A percentile compares a stretch with the other conserved stretches of the same genome.
Conservation (phyloP, 92 coral and sea anemone species). For the Palythoa caribaeorum region DNA sequence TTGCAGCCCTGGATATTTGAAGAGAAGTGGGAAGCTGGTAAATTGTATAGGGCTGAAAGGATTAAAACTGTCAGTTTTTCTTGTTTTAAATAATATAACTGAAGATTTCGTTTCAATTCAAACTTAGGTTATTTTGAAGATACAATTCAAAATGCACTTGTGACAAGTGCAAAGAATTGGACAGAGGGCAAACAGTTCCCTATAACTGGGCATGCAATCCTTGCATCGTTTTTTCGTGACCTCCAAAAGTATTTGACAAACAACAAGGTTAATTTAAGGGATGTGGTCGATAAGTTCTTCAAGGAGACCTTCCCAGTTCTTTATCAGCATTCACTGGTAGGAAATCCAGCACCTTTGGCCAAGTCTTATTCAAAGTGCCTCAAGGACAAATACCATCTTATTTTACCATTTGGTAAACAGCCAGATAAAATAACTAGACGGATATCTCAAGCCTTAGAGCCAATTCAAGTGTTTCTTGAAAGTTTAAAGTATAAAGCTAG, state of each 20-base stretch:
- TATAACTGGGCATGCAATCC: constrained; percentile 56
- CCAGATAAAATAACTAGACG: constrained; percentile 69
- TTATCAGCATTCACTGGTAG: constrained; percentile 58
- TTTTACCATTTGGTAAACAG: constrained; percentile 75
- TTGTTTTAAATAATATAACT: not conserved
- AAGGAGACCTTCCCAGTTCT: constrained; percentile 80
- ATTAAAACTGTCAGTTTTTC: not conserved
- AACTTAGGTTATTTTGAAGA: constrained; percentile 71
- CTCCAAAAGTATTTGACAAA: constrained; percentile 70
- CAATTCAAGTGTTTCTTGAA: constrained; percentile 76
- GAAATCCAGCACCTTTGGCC: constrained; percentile 57
- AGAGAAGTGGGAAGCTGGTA: too few relatives aligned
- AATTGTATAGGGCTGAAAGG: too few relatives aligned
- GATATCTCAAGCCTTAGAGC: constrained; percentile 62
- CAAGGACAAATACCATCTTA: constrained; percentile 69
- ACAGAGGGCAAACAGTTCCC: constrained; percentile 57
- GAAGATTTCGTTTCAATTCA: not conserved
- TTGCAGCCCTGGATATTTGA: too few relatives aligned
- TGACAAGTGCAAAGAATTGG: constrained; percentile 50
- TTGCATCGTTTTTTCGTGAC: constrained; percentile 67
- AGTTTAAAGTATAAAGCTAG: constrained; percentile 73
- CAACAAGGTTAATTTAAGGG: constrained; percentile 59
- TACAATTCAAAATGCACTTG: constrained; percentile 61
- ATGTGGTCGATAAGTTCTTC: constrained; percentile 73
- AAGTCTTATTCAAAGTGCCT: constrained; percentile 76